These are phyloP conservation scores for Amblyopsis hoosieri DNA, from an alignment of 2,797 vertebrate genomes.

Conservation along the genomic window DNA sequence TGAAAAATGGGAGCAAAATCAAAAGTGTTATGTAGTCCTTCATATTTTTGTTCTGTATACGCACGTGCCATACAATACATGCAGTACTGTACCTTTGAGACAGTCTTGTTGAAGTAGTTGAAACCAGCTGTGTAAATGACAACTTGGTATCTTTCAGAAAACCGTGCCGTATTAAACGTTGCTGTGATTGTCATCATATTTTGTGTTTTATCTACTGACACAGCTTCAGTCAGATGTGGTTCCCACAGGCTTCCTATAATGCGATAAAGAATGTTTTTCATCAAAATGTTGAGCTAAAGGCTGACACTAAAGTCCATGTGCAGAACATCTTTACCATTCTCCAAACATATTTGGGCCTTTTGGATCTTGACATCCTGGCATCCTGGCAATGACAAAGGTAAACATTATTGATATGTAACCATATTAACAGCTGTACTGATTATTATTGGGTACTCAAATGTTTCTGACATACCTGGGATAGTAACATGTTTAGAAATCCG, in stretches of 20 bases:
- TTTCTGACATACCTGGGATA: conserved; percentile 60
- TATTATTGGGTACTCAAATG: not conserved
- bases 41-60: too few relatives aligned
- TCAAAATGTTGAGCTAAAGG: too few relatives aligned
- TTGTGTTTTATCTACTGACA: conserved; percentile 17
- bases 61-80: too few relatives aligned
- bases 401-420: not conserved
- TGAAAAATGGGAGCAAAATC: too few relatives aligned
- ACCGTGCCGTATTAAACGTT: conserved; percentile 56
- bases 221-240: conserved; percentile 24
- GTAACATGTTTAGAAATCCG: conserved; percentile 18
- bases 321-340: conserved; percentile 60
- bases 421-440: not conserved
- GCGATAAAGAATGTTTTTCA: conserved; percentile 12
- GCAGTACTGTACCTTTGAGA: conserved; percentile 60
- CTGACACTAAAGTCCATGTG: not conserved
- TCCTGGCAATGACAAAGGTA: conserved; percentile 41
- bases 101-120: conserved; percentile 25
- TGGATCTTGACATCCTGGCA: conserved; percentile 53
- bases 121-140: conserved; percentile 41
- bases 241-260: conserved; percentile 71
- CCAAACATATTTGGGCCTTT: conserved; percentile 50
- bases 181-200: conserved; percentile 35
- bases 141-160: conserved; percentile 69
- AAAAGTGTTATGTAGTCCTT: too few relatives aligned